Conservation (phyloP, 2,113 vertebrate genomes). For the Elephantulus edwardii region DNA sequence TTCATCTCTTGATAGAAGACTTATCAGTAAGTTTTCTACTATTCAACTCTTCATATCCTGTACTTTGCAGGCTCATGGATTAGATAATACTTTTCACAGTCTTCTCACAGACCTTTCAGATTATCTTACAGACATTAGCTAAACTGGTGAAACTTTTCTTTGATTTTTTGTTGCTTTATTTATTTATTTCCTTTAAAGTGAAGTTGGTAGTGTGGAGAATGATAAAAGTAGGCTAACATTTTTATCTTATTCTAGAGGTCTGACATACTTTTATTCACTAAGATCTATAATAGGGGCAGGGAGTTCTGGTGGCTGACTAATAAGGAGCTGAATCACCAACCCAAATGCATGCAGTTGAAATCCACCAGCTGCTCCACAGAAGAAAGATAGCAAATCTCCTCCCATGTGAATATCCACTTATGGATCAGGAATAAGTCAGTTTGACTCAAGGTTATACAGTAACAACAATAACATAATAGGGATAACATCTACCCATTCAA, state of each 20-base stretch:
- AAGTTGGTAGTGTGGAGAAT: not conserved
- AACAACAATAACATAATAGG: too few relatives aligned
- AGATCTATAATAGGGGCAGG: not conserved
- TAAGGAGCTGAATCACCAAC: too few relatives aligned
- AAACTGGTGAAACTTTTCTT: not conserved
- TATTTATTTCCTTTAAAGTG: not conserved
- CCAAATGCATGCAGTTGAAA: too few relatives aligned
- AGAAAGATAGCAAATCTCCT: too few relatives aligned
- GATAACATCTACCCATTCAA: not conserved
- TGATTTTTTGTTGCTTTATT: not conserved
- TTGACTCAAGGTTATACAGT: too few relatives aligned
- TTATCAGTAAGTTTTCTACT: not conserved
- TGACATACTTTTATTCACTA: not conserved
- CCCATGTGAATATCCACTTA: too few relatives aligned
- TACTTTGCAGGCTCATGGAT: not conserved
- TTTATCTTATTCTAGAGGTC: not conserved
- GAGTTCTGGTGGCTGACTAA: too few relatives aligned
- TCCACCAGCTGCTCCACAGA: too few relatives aligned
- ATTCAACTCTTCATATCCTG: not conserved
- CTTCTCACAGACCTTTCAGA: not conserved
- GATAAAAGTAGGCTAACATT: not conserved
- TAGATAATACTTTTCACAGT: not conserved
- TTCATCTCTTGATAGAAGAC: not conserved
- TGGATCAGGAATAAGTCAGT: too few relatives aligned
- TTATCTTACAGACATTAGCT: not conserved